Conservation (phyloP, 2,797 vertebrate species). For the Meda fulgida region DNA sequence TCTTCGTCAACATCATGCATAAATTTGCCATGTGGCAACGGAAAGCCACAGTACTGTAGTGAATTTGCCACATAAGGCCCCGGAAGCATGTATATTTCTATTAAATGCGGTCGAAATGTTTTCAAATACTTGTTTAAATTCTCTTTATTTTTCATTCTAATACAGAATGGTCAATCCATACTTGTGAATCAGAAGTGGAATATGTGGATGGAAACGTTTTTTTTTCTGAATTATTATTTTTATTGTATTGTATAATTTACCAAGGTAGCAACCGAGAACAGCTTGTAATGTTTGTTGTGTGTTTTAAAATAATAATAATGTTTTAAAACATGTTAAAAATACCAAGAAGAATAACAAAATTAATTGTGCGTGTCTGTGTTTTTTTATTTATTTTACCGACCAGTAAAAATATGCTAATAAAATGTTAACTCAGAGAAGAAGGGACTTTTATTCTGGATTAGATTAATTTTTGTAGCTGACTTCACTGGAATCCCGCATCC, state of each 20-base stretch:
- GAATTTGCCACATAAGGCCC: background rate
- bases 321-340: background rate
- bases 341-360: background rate
- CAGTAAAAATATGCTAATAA: background rate
- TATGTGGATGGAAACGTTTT: background rate
- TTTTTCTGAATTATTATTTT: background rate
- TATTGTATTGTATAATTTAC: background rate
- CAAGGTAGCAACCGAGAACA: background rate
- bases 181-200: background rate
- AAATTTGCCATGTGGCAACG: conserved; percentile 38
- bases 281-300: background rate
- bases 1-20: background rate
- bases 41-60: background rate
- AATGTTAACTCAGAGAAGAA: background rate
- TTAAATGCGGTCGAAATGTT: background rate
- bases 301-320: background rate
- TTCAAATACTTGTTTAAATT: conserved; percentile 3
- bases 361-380: background rate
- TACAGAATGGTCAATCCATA: background rate
- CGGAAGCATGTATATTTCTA: background rate
- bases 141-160: background rate
- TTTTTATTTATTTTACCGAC: background rate
- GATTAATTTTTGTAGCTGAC: background rate
- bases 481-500: background rate
- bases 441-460: background rate